Conservation (phyloP, 1,140 invertebrate species). For the Drosophila paulistorum region DNA sequence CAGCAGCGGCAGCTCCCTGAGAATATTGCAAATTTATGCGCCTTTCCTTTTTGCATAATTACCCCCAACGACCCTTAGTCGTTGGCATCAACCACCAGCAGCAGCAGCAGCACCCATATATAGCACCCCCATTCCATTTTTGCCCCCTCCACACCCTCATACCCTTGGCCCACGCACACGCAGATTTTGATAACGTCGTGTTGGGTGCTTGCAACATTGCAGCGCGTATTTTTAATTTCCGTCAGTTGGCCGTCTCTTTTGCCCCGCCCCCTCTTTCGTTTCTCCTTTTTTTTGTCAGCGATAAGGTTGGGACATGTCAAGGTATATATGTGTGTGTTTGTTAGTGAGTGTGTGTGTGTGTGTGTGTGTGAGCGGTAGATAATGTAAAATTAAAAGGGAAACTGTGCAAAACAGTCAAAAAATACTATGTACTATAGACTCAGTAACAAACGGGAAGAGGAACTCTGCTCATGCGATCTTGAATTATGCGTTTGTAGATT, state of each 20-base stretch:
- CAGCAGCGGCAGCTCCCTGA: constrained; percentile 45
- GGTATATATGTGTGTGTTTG: constrained; percentile 43
- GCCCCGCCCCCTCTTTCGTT: constrained; percentile 18
- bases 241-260: constrained; percentile 56
- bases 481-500: constrained; percentile 78
- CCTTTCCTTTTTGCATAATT: constrained; percentile 80
- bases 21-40: constrained; percentile 82
- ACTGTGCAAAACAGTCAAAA: constrained; percentile 72
- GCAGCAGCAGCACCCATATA: neutral
- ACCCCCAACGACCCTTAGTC: constrained; percentile 66
- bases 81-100: constrained; percentile 8
- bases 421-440: constrained; percentile 8
- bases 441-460: constrained; percentile 50
- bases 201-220: constrained; percentile 77
- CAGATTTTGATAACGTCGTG: constrained; percentile 77
- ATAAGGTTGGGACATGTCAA: constrained; percentile 77
- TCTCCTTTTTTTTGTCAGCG: constrained; percentile 40
- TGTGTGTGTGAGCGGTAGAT: constrained; percentile 64
- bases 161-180: constrained; percentile 57
- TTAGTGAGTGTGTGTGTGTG: constrained; percentile 33
- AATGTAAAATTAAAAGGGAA: constrained; percentile 81
- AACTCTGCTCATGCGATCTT: constrained; percentile 76
- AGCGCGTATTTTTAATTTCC: constrained; percentile 82
- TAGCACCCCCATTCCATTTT: neutral
- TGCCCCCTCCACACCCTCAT: neutral